These are phyloP conservation scores for Girardinus metallicus DNA, from an alignment of 2,797 vertebrate genomes.

Conservation along the genomic window DNA sequence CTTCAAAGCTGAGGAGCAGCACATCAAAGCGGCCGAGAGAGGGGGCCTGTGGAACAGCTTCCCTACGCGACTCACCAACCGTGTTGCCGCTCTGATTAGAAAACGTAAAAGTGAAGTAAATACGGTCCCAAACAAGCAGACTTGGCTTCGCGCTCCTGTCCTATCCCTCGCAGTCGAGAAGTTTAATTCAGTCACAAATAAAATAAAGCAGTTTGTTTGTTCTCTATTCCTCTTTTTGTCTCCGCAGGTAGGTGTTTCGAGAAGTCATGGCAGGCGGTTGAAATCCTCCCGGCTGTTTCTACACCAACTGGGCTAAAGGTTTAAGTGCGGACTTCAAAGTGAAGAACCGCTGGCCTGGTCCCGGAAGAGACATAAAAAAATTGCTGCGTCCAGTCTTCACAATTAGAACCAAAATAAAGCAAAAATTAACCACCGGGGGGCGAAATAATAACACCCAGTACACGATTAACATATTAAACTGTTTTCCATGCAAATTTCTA, in stretches of 20 bases:
- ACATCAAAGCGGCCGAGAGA: constrained; percentile 84
- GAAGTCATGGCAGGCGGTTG: constrained; percentile 74
- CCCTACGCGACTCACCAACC: constrained; percentile 84
- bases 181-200: constrained; percentile 32
- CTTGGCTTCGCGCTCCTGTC: constrained; percentile 42
- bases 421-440: background rate
- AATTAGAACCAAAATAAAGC: constrained; percentile 1
- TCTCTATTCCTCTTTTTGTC: constrained; percentile 19
- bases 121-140: constrained; percentile 39
- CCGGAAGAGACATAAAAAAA: constrained; percentile 85
- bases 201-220: constrained; percentile 20
- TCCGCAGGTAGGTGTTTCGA: constrained; percentile 76
- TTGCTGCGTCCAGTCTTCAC: constrained; percentile 39
- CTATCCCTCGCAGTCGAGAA: constrained; percentile 38
- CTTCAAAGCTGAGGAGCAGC: constrained; percentile 82
- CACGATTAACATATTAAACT: background rate
- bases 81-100: constrained; percentile 64
- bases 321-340: constrained; percentile 92
- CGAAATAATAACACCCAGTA: rapidly evolving
- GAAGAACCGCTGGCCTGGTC: constrained; percentile 85
- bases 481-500: rapidly evolving
- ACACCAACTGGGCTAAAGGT: constrained; percentile 85
- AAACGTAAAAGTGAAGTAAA: constrained; percentile 51
- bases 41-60: constrained; percentile 77
- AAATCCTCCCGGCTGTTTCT: constrained; percentile 86